Evolutionary conservation across 1,140 invertebrate genomes (phyloP), one percentile per base, ranked within the genome.

Genomic region (Lasioglossum baleicum): DNA sequence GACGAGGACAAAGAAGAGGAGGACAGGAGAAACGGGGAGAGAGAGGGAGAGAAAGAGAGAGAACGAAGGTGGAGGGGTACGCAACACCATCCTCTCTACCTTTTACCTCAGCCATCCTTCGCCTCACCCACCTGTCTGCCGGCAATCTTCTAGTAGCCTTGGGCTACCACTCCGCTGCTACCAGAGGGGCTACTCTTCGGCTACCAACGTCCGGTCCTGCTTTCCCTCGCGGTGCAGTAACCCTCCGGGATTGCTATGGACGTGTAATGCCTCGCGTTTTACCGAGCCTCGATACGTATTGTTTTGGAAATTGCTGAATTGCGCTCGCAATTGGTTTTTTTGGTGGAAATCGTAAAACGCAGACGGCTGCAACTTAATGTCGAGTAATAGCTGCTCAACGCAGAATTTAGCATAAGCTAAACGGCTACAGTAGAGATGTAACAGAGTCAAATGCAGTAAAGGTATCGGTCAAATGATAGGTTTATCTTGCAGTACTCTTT

Each of bases 141-240:
- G 92, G 92, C 92, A 93, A 93, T 93, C 92, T 93, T 93, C 92
- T 93, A 93, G 92, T 93, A 93, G 92, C 92, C 92, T 92, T 92
- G 90, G 92, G 92, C 92, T 93, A 92, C 92, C 90, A 91, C 89
- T 91, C 88, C 86, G 87, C 88, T 82, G 92, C 92, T 93, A 93
- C 92, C 91, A 93, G 85, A 88, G 89, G 84, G 91, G 92, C 92
- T 92, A 92, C 92, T 92, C 90, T 90, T 92, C 88, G 83, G 91
- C 91, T 91, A 92, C 91, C 90, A 91, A 91, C 87, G 85, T 90
- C 89, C 90, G 88, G 87, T 86, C 85, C 83, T 85, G 83, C 60
- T 88, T 83, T 85, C 84, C 83, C 83, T 83, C 67, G 81, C 82
- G 81, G 84, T 86, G 76, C 81, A 78, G 76, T 86, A 86, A 86